A percentile compares a stretch with the other conserved stretches of the same genome.
Evolutionary conservation across 2,797 vertebrate species (phyloP).

Genomic region (Sebastes paucispinis): DNA sequence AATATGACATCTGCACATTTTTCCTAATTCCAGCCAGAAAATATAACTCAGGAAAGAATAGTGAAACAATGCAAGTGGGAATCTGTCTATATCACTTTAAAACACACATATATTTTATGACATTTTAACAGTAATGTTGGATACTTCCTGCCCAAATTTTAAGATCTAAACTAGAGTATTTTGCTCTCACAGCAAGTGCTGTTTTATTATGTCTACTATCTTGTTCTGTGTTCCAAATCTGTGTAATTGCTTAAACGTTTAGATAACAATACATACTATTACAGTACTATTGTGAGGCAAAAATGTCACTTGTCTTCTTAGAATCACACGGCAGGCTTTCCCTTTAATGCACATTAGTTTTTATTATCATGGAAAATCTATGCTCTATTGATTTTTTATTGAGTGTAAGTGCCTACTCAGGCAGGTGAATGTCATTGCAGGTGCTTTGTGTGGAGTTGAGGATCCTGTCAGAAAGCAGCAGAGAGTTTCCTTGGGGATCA

Average conservation of each 20-base stretch:
- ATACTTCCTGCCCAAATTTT: background rate
- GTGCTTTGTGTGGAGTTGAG: conserved; percentile 23
- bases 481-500: conserved; percentile 72
- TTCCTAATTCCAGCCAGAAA: background rate
- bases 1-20: background rate
- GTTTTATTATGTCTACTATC: background rate
- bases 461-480: conserved; percentile 35
- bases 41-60: background rate
- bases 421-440: conserved; percentile 7
- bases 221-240: background rate
- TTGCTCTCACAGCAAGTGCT: background rate
- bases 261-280: background rate
- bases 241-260: background rate
- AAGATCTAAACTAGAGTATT: background rate
- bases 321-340: background rate
- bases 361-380: background rate
- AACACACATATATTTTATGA: background rate
- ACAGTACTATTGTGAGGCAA: background rate
- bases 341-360: background rate
- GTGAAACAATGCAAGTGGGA: background rate
- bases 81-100: background rate
- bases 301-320: background rate
- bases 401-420: background rate
- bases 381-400: background rate
- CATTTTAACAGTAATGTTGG: background rate